These are phyloP conservation scores for Trogon melanurus DNA, from an alignment of 2,113 vertebrate genomes.

Conservation along the genomic window DNA sequence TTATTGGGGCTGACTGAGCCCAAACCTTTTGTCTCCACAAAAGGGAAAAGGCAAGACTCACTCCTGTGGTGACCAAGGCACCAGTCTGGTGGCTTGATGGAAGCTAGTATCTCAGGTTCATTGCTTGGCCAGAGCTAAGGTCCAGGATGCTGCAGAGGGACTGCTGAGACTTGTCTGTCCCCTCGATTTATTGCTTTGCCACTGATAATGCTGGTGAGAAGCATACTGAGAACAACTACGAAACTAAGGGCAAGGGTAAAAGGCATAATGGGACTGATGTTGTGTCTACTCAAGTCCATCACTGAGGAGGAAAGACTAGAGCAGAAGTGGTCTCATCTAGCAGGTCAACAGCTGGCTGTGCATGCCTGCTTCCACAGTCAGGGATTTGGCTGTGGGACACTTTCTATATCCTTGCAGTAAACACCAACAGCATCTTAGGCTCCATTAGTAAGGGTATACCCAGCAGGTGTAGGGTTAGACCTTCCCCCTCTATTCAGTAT, in stretches of 20 bases:
- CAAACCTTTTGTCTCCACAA: background rate
- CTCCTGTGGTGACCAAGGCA: background rate
- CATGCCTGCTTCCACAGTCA: rapidly evolving
- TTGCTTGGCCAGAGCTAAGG: background rate
- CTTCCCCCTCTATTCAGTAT: background rate
- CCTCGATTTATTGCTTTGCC: background rate
- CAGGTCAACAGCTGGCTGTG: background rate
- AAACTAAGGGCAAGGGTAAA: background rate
- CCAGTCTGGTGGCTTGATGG: background rate
- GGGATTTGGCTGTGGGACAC: background rate
- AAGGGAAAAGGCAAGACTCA: background rate
- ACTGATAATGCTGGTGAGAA: background rate
- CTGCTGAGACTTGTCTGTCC: background rate
- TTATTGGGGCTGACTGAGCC: background rate
- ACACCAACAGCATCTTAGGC: background rate
- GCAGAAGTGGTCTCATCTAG: background rate
- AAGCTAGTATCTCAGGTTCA: background rate
- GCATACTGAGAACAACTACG: rapidly evolving
- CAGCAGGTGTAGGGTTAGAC: background rate
- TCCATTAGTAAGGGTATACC: background rate
- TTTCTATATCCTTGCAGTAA: background rate
- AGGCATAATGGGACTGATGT: rapidly evolving
- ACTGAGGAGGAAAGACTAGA: background rate
- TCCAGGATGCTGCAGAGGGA: background rate
- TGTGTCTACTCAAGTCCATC: background rate